Percentiles rank a stretch among this genome's conserved stretches.
Evolutionary conservation across 2,113 vertebrate species (phyloP).

Genomic region (Hucho hucho): DNA sequence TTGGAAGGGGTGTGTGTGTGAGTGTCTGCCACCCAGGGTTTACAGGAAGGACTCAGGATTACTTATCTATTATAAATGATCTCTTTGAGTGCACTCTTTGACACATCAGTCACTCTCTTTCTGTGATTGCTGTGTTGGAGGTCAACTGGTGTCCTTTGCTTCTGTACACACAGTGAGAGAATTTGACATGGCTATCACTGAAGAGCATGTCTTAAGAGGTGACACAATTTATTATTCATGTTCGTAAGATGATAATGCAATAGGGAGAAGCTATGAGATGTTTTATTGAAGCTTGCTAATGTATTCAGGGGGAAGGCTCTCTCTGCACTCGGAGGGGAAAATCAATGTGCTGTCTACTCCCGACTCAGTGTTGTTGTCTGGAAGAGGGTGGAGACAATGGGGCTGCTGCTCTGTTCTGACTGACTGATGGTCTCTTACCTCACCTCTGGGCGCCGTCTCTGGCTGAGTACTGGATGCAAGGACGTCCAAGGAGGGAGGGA

Average conservation of each 20-base stretch:
- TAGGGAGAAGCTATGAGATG: constrained; percentile 47
- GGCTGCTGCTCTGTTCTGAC: constrained; percentile 8
- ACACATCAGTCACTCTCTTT: constrained; percentile 30
- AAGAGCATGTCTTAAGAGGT: background rate
- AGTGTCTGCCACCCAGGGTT: constrained; percentile 47
- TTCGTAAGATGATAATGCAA: constrained; percentile 54
- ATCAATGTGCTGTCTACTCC: constrained; percentile 46
- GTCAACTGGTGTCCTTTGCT: constrained; percentile 16
- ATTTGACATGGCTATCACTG: too few species aligned
- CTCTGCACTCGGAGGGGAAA: constrained; percentile 27
- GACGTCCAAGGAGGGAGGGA: constrained; percentile 16
- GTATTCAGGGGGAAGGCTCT: constrained; percentile 34
- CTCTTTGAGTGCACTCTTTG: constrained; percentile 41
- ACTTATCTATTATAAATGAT: constrained; percentile 69
- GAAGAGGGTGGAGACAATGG: constrained; percentile 33
- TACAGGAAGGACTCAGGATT: constrained; percentile 60
- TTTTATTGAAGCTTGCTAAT: constrained; percentile 56
- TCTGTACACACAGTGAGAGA: background rate
- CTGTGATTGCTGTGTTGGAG: constrained; percentile 35
- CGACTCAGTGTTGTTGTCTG: constrained; percentile 21
- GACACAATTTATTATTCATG: constrained; percentile 64
- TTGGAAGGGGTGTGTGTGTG: constrained; percentile 55
- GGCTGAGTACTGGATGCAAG: constrained; percentile 34
- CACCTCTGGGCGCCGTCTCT: background rate
- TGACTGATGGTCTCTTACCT: constrained; percentile 37